Evolutionary conservation across 2,888 invertebrate genomes (phyloP), one percentile per base, ranked within the genome.

Genomic region (Bombylius major): DNA sequence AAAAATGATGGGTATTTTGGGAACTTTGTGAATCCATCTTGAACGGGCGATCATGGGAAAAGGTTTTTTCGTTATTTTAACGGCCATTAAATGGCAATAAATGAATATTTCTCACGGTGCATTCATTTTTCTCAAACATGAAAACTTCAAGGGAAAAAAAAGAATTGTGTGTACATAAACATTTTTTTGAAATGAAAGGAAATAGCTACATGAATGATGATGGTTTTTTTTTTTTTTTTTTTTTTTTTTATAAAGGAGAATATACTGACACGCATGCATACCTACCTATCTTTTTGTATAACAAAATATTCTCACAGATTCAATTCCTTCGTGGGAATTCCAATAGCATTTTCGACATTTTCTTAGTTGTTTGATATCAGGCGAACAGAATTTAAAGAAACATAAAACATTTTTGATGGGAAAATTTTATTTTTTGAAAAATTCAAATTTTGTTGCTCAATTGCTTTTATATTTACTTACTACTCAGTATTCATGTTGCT

Each of bases 301-400:
- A 23, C 23, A 23, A 23, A 23, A 42, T 11, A 11, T 42, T 42
- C 39, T 42, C 39, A 42, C 12, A 11, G 39, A 42, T 42, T 42
- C 39, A 11, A 11, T 42, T 11, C 9, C 23, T 23, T 70, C 72
- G 72, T 72, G 72, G 73, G 73, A 72, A 72, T 72, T 72, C 71
- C 70, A 70, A 70, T 65, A 70, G 68, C 69, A 71, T 71, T 73
- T 72, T 72, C 66, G 70, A 71, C 64, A 67, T 67, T 67, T 69
- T 68, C 67, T 65, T 65, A 71, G 72, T 73, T 72, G 73, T 70
- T 66, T 65, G 58, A 58, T 64, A 70, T 66, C 69, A 70, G 72
- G 72, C 69, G 64, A 66, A 56, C 72, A 72, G 70, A 65, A 68
- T 47, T 50, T 5, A 23, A 13, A 12, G 31, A 47, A 23, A 23